Conservation (phyloP, 2,888 invertebrate genomes). For the Dorcus hopei region DNA sequence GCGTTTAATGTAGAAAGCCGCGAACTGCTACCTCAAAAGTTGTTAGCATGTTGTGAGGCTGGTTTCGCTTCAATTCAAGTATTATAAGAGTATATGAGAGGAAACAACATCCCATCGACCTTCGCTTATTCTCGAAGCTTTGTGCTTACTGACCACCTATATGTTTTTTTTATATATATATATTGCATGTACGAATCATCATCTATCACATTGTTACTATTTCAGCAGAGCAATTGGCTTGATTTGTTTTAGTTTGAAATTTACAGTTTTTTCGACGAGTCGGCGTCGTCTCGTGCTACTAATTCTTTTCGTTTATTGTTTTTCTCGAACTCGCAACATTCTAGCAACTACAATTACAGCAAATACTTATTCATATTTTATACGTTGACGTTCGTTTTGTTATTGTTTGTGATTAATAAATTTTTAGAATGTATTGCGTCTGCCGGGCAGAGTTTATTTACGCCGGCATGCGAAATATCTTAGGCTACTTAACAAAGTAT, state of each 20-base stretch:
- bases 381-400: conserved; percentile 12
- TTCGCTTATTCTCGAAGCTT: conserved; percentile 23
- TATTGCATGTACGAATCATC: conserved; percentile 15
- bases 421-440: not conserved
- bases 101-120: conserved; percentile 21
- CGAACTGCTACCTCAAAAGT: conserved; percentile 49
- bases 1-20: conserved; percentile 33
- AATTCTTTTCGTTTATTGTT: conserved; percentile 5
- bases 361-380: conserved; percentile 16
- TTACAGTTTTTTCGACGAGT: not conserved
- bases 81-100: conserved; percentile 10
- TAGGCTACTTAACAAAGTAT: conserved; percentile 11
- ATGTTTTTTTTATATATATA: conserved; percentile 3
- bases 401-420: conserved; percentile 29
- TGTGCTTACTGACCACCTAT: conserved; percentile 11
- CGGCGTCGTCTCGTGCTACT: not conserved
- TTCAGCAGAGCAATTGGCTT: conserved; percentile 15
- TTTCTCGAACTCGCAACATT: conserved; percentile 50
- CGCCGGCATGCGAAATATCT: conserved; percentile 16
- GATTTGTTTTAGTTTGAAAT: conserved; percentile 11
- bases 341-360: conserved; percentile 52
- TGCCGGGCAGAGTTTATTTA: conserved; percentile 13
- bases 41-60: conserved; percentile 55
- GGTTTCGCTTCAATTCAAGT: conserved; percentile 26
- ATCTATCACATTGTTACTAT: conserved; percentile 4